A percentile compares a stretch with the other conserved stretches of the same genome.
These are phyloP conservation scores for Lasioglossum oenotherae DNA, from an alignment of 2,888 invertebrate species.

Conservation along the genomic window DNA sequence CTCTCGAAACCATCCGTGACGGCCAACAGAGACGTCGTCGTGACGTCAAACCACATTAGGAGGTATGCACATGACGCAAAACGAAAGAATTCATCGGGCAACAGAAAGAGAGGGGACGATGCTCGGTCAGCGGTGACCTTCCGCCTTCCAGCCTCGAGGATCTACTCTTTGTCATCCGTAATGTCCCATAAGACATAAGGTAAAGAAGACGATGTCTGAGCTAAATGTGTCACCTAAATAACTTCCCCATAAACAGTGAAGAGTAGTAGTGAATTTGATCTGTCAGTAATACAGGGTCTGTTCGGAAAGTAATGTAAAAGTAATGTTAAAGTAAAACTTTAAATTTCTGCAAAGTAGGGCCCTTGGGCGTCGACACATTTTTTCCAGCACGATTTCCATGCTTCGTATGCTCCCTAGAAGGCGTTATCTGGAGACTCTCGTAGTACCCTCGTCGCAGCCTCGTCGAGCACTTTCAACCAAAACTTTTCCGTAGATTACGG, in stretches of 20 bases:
- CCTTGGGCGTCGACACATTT: too few species aligned
- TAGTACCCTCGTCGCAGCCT: too few species aligned
- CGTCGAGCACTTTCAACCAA: too few species aligned
- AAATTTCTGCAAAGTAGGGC: too few species aligned
- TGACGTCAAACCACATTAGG: constrained; percentile 54
- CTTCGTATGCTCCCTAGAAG: too few species aligned
- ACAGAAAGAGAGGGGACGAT: not conserved
- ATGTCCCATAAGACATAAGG: not conserved
- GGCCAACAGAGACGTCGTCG: constrained; percentile 12
- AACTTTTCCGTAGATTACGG: too few species aligned
- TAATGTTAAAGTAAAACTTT: too few species aligned
- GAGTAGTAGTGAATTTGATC: not conserved
- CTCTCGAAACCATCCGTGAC: not conserved
- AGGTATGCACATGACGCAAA: constrained; percentile 50
- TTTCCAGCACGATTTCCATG: too few species aligned
- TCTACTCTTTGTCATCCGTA: not conserved
- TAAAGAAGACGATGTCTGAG: not conserved
- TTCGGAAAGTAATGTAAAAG: too few species aligned
- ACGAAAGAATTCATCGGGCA: constrained; percentile 36
- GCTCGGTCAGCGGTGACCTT: constrained; percentile 47
- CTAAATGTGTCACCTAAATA: not conserved
- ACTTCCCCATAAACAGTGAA: not conserved
- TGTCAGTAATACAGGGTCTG: not conserved
- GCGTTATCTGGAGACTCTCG: too few species aligned
- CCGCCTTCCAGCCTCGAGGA: constrained; percentile 44